Evolutionary conservation across 1,140 invertebrate species (phyloP).

Genomic region (Hesperophylax magnus): DNA sequence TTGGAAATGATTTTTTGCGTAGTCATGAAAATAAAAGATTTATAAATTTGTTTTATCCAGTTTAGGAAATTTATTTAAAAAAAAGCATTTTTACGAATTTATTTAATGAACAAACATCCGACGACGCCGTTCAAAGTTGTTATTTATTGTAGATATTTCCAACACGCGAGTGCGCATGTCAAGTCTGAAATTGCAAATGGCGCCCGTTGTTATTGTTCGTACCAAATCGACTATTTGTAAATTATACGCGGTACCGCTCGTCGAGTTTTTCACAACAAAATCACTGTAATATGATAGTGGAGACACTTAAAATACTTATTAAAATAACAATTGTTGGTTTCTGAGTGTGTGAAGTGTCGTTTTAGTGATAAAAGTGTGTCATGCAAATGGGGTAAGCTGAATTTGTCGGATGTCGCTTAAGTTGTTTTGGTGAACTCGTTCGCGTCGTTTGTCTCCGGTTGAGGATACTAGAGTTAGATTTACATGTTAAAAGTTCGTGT

Average conservation of each 20-base stretch:
- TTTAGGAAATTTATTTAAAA: background rate
- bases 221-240: conserved; percentile 72
- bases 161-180: conserved; percentile 69
- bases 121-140: conserved; percentile 40
- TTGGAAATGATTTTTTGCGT: background rate
- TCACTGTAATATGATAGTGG: conserved; percentile 47
- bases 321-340: conserved; percentile 62
- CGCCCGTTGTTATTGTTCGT: conserved; percentile 73
- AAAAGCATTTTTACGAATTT: background rate
- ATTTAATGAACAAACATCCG: conserved; percentile 7
- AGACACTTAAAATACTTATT: conserved; percentile 43
- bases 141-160: conserved; percentile 38
- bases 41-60: background rate
- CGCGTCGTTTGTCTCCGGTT: conserved; percentile 48
- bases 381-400: conserved; percentile 73
- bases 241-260: conserved; percentile 62
- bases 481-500: conserved; percentile 17
- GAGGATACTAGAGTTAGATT: background rate
- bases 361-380: conserved; percentile 71
- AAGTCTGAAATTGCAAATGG: conserved; percentile 73
- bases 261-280: conserved; percentile 37
- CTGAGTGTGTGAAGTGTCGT: conserved; percentile 70
- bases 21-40: background rate
- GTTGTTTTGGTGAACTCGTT: conserved; percentile 71
- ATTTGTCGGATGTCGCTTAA: conserved; percentile 72